Percentiles rank a stretch among this genome's conserved stretches.
These are phyloP conservation scores for Ascaphus truei DNA, from an alignment of 2,113 vertebrate genomes.

Conservation along the genomic window DNA sequence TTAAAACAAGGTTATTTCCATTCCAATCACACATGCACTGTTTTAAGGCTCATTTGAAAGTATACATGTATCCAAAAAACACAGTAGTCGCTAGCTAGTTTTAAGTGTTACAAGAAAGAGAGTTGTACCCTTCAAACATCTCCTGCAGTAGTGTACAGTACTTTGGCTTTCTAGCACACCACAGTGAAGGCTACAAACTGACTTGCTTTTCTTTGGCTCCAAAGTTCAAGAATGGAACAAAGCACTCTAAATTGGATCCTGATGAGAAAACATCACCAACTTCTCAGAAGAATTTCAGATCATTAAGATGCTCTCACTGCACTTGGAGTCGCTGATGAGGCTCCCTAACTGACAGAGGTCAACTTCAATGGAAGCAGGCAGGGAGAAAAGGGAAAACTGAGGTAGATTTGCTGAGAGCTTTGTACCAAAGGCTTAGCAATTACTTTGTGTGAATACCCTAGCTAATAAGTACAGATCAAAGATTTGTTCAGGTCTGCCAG, in stretches of 20 bases:
- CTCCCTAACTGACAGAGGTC: conserved; percentile 76
- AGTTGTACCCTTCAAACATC: conserved; percentile 51
- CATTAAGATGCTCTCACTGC: conserved; percentile 75
- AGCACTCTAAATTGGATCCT: conserved; percentile 89
- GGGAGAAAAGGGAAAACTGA: conserved; percentile 68
- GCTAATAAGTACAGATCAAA: conserved; percentile 72
- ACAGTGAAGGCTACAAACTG: conserved; percentile 61
- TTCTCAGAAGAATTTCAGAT: conserved; percentile 82
- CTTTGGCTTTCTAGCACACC: conserved; percentile 58
- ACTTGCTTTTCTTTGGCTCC: conserved; percentile 69
- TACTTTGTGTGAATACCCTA: conserved; percentile 64
- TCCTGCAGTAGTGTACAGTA: conserved; percentile 57
- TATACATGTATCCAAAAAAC: conserved; percentile 37
- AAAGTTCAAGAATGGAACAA: conserved; percentile 84
- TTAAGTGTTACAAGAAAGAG: conserved; percentile 57
- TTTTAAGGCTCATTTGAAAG: conserved; percentile 26
- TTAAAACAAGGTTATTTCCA: conserved; percentile 37
- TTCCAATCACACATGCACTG: conserved; percentile 38
- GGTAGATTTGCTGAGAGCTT: conserved; percentile 67
- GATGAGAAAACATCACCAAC: conserved; percentile 85
- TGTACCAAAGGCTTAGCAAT: conserved; percentile 61
- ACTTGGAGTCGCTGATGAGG: conserved; percentile 71
- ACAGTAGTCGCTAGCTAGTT: conserved; percentile 51
- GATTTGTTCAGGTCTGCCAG: conserved; percentile 63
- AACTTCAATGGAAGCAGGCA: conserved; percentile 69